phyloP scores from a whole-genome alignment of 2,888 invertebrate species.

The Acheta domesticus region DNA sequence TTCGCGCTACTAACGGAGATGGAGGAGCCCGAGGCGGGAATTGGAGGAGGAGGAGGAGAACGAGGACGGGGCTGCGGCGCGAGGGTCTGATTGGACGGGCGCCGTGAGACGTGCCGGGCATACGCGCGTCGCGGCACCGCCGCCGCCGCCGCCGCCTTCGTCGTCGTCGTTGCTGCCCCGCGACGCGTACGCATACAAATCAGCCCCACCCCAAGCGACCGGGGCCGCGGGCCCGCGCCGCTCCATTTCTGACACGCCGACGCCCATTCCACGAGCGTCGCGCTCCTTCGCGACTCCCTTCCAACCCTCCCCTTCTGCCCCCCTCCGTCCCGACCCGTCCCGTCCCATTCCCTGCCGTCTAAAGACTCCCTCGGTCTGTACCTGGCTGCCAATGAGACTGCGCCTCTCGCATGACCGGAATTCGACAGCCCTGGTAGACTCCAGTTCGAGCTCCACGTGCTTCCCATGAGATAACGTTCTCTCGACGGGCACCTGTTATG shows the following conservation, averaged over 20 bases:
- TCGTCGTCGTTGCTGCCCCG: not conserved
- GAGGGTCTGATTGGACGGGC: slow-evolving; percentile 4
- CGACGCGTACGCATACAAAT: not conserved
- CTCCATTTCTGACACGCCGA: slow-evolving; percentile 4
- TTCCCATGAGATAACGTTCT: no score
- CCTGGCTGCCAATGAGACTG: no score
- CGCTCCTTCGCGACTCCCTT: no score
- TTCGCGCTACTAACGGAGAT: slow-evolving; percentile 18
- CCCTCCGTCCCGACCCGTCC: no score
- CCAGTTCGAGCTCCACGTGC: no score
- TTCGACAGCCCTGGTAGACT: no score
- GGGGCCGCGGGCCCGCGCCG: not conserved
- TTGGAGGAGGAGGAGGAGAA: not conserved
- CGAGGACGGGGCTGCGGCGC: not conserved
- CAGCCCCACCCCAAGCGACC: not conserved
- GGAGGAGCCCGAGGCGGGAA: not conserved
- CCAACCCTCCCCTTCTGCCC: no score
- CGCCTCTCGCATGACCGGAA: no score
- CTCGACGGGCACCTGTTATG: no score
- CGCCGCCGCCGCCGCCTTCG: not conserved
- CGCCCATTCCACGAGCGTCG: no score
- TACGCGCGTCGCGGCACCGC: not conserved
- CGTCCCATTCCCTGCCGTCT: no score
- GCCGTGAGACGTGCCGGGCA: not conserved
- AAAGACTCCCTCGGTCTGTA: no score